Percentiles rank a stretch among this genome's conserved stretches.
Conservation (phyloP, 2,888 invertebrate species). For the Octodonta nipae region DNA sequence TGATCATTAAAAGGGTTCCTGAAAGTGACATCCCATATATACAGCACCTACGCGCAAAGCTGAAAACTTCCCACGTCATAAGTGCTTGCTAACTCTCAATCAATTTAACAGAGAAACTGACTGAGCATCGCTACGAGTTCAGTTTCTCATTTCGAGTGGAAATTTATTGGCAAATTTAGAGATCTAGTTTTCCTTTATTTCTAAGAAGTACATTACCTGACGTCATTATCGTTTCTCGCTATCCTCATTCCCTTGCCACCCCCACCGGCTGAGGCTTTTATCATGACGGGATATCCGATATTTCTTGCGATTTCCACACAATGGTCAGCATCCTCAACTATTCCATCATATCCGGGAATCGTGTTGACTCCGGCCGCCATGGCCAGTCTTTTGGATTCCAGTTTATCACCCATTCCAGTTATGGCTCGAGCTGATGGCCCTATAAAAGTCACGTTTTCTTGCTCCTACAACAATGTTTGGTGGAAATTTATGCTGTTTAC, state of each 20-base stretch:
- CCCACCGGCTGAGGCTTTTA: conserved; percentile 57
- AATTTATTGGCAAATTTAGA: too few relatives aligned
- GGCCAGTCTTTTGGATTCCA: conserved; percentile 50
- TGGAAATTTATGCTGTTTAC: conserved; percentile 1
- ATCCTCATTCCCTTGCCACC: conserved; percentile 59
- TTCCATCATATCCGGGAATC: conserved; percentile 43
- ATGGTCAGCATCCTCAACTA: conserved; percentile 40
- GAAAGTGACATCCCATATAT: too few relatives aligned
- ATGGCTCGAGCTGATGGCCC: conserved; percentile 48
- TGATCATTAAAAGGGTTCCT: too few relatives aligned
- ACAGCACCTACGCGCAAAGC: too few relatives aligned
- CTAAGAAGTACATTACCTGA: too few relatives aligned
- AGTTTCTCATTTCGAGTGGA: too few relatives aligned
- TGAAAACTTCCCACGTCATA: too few relatives aligned
- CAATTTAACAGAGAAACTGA: too few relatives aligned
- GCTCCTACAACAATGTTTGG: conserved; percentile 30
- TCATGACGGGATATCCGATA: conserved; percentile 57
- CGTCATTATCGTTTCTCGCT: conserved; percentile 49
- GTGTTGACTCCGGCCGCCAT: conserved; percentile 46
- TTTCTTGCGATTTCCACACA: conserved; percentile 44
- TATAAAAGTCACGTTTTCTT: conserved; percentile 43
- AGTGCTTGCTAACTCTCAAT: too few relatives aligned
- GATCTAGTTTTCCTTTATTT: too few relatives aligned
- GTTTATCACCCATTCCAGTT: conserved; percentile 53
- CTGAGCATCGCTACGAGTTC: too few relatives aligned